Evolutionary conservation across 2,797 vertebrate genomes (phyloP).

Genomic region (Helarctos malayanus): DNA sequence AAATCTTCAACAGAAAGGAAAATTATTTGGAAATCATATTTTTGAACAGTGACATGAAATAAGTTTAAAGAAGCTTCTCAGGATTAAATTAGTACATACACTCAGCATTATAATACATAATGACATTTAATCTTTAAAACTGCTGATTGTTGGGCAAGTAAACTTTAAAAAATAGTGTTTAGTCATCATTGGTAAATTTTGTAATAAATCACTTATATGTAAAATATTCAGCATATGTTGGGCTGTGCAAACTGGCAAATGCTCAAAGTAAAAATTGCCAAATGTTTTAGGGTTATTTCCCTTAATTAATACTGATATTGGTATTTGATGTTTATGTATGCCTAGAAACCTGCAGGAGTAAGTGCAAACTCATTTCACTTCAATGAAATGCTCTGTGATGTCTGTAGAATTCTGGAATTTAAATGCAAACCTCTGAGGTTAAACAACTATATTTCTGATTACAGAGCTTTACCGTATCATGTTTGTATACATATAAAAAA

Average conservation of each 20-base stretch:
- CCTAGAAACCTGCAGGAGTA: slow-evolving; percentile 71
- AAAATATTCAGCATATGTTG: slow-evolving; percentile 83
- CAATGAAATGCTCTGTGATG: slow-evolving; percentile 61
- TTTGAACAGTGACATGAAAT: slow-evolving; percentile 21
- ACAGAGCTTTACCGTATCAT: slow-evolving; percentile 68
- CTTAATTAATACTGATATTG: slow-evolving; percentile 84
- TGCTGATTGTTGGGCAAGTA: slow-evolving; percentile 74
- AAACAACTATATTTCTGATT: slow-evolving; percentile 76
- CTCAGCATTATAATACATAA: slow-evolving; percentile 61
- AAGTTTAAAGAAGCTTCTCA: slow-evolving; percentile 64
- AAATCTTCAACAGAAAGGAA: slow-evolving; percentile 50
- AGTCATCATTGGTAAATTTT: slow-evolving; percentile 73
- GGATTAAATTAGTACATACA: slow-evolving; percentile 60
- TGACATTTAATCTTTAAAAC: slow-evolving; percentile 76
- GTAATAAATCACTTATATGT: slow-evolving; percentile 83
- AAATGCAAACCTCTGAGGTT: slow-evolving; percentile 78
- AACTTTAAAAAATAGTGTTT: slow-evolving; percentile 76
- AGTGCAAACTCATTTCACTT: slow-evolving; percentile 73
- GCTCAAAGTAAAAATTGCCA: slow-evolving; percentile 76
- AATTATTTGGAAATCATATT: slow-evolving; percentile 61
- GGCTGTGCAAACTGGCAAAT: slow-evolving; percentile 76
- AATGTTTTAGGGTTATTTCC: slow-evolving; percentile 81
- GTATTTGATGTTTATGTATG: slow-evolving; percentile 80
- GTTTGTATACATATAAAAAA: slow-evolving; percentile 71
- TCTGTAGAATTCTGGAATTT: slow-evolving; percentile 77